Base-by-base conservation (phyloP, 53 echinoderm and acorn worm species). In the Echinarachnius parma region DNA sequence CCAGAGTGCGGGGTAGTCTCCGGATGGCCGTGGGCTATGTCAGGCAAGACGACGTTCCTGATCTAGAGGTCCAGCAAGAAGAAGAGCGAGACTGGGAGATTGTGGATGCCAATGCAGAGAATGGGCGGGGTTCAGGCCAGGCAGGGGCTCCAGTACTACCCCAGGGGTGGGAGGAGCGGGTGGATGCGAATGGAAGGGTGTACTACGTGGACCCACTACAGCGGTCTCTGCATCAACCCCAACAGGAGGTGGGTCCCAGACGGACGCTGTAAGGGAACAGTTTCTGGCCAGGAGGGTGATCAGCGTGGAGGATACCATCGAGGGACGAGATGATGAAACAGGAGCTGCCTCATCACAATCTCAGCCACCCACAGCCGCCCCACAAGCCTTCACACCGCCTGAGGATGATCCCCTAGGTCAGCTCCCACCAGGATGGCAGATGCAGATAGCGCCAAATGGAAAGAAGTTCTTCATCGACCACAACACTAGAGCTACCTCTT, bases 381-480 rank as follows among this genome's bases (percentile, higher is more conserved):
- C 52, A 27, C 83, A 86, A 30, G 76, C 83, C 36, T 61, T 83
- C 59, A 35, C 31, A 14, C 34, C 81, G 5, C 34, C 76, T 48
- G 22, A 59, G 13, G 79, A 91, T 34, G 93, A 93, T 27, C 93
- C 93, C 44, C 76, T 96, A 13, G 96, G 96, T 10, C 77, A 82
- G 1, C 74, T 96, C 18, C 96, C 96, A 21, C 49, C 82, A 0
- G 96, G 96, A 55, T 96, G 96, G 96, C 90, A 96, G 74, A 90
- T 84, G 65, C 96, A 96, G 77, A 79, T 59, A 45, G 91, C 96
- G 1, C 85, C 79, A 2, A 88, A 79, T 26, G 88, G 91, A 1
- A 84, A 85, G 25, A 65, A 63, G 15, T 96, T 96, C 88, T 96
- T 66, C 83, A 96, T 96, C 36, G 85, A 96, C 62, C 96, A 96